Percentiles rank a stretch among this genome's conserved stretches.
phyloP scores from a whole-genome alignment of 2,113 vertebrate genomes.

The Atherinomorus stipes region DNA sequence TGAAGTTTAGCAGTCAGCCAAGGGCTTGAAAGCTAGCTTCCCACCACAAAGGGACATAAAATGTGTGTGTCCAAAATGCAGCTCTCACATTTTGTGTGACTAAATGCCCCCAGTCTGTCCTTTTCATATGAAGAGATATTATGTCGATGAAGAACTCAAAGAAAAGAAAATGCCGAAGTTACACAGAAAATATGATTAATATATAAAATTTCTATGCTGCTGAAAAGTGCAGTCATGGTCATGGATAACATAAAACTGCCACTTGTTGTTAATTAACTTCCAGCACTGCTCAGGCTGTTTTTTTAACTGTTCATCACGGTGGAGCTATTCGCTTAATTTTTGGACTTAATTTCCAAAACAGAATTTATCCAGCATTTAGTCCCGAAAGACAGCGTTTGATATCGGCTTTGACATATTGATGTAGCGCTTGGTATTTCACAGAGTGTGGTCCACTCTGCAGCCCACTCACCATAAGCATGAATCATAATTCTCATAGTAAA shows the following conservation, averaged over 20 bases:
- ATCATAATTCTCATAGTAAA: slow-evolving; percentile 58
- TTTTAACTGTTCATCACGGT: background rate
- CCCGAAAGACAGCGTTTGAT: slow-evolving; percentile 16
- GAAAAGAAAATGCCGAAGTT: background rate
- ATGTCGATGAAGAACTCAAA: background rate
- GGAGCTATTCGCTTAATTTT: slow-evolving; percentile 12
- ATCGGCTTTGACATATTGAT: slow-evolving; percentile 49
- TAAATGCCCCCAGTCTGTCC: background rate
- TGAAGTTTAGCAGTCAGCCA: background rate
- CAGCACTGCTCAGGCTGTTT: too few species aligned
- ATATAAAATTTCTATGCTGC: background rate
- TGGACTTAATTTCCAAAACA: slow-evolving; percentile 1
- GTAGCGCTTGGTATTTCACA: slow-evolving; percentile 29
- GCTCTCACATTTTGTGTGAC: background rate
- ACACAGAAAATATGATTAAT: slow-evolving; percentile 2
- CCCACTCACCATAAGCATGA: slow-evolving; percentile 51
- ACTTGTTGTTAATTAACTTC: too few species aligned
- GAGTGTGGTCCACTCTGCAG: slow-evolving; percentile 27
- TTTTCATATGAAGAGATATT: background rate
- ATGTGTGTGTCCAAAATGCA: background rate
- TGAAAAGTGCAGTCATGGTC: background rate
- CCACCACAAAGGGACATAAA: background rate
- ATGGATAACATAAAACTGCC: background rate
- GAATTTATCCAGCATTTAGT: slow-evolving; percentile 21
- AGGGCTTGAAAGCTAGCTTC: background rate